Evolutionary conservation across 2,797 vertebrate species (phyloP).

Genomic region (Sternarchorhynchus goeldii): DNA sequence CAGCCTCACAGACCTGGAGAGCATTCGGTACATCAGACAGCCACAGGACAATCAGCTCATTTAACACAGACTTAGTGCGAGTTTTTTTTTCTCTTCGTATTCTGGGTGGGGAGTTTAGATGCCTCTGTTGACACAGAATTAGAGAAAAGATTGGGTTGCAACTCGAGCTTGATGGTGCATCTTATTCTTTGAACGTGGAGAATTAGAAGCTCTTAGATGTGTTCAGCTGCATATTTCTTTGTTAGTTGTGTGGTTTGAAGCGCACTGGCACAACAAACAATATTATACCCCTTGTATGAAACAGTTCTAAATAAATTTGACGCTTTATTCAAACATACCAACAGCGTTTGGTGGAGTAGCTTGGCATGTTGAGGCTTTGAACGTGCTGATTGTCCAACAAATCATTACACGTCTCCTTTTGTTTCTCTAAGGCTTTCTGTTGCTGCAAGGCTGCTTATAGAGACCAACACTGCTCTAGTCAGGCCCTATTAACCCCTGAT

Average conservation of each 20-base stretch:
- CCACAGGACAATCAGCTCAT: conserved; percentile 67
- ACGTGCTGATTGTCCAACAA: conserved; percentile 31
- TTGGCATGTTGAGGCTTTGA: conserved; percentile 10
- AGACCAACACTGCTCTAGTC: conserved; percentile 10
- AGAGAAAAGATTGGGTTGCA: conserved; percentile 57
- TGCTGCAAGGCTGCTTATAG: conserved; percentile 21
- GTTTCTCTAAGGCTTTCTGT: conserved; percentile 32
- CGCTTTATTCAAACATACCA: background rate
- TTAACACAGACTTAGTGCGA: conserved; percentile 59
- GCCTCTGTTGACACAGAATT: conserved; percentile 55
- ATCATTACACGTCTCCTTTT: conserved; percentile 43
- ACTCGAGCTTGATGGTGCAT: conserved; percentile 49
- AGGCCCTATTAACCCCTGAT: conserved; percentile 49
- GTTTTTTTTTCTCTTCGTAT: conserved; percentile 47
- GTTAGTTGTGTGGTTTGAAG: background rate
- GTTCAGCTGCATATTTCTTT: background rate
- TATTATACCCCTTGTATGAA: background rate
- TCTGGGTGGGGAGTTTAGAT: conserved; percentile 54
- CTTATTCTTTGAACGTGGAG: conserved; percentile 58
- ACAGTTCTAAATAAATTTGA: background rate
- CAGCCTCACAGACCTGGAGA: conserved; percentile 42
- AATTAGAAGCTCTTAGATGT: conserved; percentile 33
- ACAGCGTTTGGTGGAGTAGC: conserved; percentile 9
- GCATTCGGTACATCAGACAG: conserved; percentile 48
- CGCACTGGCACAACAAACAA: background rate